Base-by-base conservation (phyloP, 2,888 invertebrate genomes). In the Podotricha telesiphe region DNA sequence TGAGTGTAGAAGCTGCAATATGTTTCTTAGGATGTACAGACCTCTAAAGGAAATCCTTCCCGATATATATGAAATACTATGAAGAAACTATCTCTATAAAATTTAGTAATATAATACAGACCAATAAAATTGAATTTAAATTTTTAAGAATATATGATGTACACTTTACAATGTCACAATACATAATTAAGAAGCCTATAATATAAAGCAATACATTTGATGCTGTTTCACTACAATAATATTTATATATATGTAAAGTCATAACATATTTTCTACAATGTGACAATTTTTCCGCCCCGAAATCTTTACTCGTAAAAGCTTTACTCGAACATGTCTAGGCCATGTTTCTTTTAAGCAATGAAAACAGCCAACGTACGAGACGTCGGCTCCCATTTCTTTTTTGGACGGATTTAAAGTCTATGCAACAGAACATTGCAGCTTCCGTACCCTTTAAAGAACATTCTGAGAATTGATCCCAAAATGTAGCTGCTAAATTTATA, bases 311-410 rank as follows among this genome's bases (percentile, higher is more conserved):
- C n/a, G 47, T 47, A 47, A 47, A 47, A 48, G 11, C 13, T 48
- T 48, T 37, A 66, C 42, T 63, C 28, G 48, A 67, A 34, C 47
- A 56, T 56, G 53, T 56, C 47, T 70, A 48, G 22, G 59, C 48
- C 40, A 45, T 55, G 64, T 56, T 71, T 66, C 40, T 48, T 62
- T 71, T 59, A 62, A 20, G 56, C 65, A 71, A 63, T 69, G 45
- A 65, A 66, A 47, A 68, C 70, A 63, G 48, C 58, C 62, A 65
- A 56, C 62, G 22, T 62, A 66, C 62, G 68, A 53, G 51, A 50
- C 50, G 65, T 62, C 58, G 58, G 59, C 63, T 69, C 63, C 48
- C 63, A 69, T 69, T 71, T 68, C 65, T 56, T 56, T 62, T 53
- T 40, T 20, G 53, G 61, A 56, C 22, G 68, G 66, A 63, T 65